These are phyloP conservation scores for Gopherus flavomarginatus DNA, from an alignment of 2,113 vertebrate genomes.

Conservation along the genomic window DNA sequence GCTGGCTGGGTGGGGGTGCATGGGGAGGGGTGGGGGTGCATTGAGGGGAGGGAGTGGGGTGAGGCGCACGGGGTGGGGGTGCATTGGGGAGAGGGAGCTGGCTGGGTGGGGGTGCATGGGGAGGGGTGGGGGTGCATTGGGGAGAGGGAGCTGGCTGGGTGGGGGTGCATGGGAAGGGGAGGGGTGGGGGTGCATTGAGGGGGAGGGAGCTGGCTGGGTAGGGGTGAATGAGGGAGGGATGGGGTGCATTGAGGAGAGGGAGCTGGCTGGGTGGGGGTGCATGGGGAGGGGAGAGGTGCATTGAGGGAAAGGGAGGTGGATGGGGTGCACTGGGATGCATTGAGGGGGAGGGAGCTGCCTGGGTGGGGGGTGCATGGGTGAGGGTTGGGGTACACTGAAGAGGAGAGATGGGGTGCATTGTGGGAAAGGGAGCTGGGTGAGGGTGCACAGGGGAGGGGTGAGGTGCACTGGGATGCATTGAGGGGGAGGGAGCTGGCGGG, in stretches of 20 bases:
- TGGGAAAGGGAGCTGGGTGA: too few relatives aligned
- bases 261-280: background rate
- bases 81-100: too few relatives aligned
- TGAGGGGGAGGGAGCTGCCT: background rate
- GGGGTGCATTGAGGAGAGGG: too few relatives aligned
- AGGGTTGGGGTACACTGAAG: background rate
- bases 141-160: too few relatives aligned
- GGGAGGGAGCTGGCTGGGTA: background rate
- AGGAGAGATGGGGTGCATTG: too few relatives aligned
- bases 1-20: background rate
- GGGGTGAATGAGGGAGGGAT: background rate
- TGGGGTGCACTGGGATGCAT: background rate
- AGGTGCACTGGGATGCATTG: background rate
- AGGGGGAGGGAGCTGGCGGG: background rate
- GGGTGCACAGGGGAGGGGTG: background rate
- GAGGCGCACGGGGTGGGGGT: too few relatives aligned
- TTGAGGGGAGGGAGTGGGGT: too few relatives aligned
- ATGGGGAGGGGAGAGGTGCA: background rate
- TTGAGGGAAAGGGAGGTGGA: background rate
- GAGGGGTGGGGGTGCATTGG: background rate
- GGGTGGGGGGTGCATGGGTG: too few relatives aligned
- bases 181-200: background rate
- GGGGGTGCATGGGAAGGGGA: background rate
- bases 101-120: too few relatives aligned
- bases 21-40: too few relatives aligned